These are phyloP conservation scores for Urocynchramus pylzowi DNA, from an alignment of 2,113 vertebrate species.

Conservation along the genomic window DNA sequence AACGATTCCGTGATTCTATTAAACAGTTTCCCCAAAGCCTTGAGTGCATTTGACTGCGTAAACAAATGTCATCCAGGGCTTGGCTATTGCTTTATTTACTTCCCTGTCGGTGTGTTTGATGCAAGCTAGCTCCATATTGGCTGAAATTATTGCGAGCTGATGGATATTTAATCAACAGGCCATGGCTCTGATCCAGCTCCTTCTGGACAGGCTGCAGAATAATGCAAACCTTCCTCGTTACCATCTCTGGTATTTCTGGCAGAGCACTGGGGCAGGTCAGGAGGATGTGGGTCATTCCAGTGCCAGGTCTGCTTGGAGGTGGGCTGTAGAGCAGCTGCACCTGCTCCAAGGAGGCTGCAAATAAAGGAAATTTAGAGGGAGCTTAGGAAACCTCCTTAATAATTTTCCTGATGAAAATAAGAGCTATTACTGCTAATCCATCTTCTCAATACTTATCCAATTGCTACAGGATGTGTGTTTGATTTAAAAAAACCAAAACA, in stretches of 20 bases:
- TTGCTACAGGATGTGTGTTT: not conserved
- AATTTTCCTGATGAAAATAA: not conserved
- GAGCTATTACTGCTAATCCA: not conserved
- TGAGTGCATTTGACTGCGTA: not conserved
- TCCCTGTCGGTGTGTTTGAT: not conserved
- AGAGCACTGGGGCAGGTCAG: not conserved
- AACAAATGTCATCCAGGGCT: not conserved
- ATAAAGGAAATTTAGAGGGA: not conserved
- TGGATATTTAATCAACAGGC: slow-evolving; percentile 37
- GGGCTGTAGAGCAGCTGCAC: not conserved
- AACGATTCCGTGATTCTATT: not conserved
- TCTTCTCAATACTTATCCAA: not conserved
- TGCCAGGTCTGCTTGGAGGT: not conserved
- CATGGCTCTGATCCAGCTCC: slow-evolving; percentile 13
- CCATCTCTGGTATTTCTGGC: not conserved
- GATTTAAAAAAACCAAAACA: not conserved
- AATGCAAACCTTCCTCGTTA: not conserved
- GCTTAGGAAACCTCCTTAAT: not conserved
- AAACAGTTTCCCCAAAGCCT: not conserved
- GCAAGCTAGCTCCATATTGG: not conserved
- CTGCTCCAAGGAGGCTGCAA: not conserved
- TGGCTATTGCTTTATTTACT: slow-evolving; percentile 1
- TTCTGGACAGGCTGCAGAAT: slow-evolving; percentile 18
- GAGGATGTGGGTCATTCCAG: not conserved
- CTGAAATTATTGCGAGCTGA: not conserved